phyloP scores from a whole-genome alignment of 2,888 invertebrate genomes.

The Spisula solida region DNA sequence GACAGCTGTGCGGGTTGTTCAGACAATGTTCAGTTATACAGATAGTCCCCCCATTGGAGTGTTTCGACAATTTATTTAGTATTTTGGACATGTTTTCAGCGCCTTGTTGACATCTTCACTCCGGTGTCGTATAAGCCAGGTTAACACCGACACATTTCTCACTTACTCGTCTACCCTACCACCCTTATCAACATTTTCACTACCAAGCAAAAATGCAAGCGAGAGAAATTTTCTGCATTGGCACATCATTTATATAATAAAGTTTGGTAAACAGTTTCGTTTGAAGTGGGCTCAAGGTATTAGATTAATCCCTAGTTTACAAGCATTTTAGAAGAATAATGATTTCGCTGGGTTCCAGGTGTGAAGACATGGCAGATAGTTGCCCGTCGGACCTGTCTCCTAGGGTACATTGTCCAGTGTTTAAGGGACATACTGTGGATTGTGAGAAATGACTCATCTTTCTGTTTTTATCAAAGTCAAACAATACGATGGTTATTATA shows the following conservation, averaged over 20 bases:
- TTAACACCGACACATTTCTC: conserved; percentile 54
- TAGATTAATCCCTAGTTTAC: conserved; percentile 62
- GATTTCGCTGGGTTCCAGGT: conserved; percentile 57
- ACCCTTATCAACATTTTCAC: conserved; percentile 46
- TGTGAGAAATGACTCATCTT: background rate
- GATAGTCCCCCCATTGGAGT: conserved; percentile 43
- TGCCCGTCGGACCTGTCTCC: conserved; percentile 33
- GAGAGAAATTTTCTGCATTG: conserved; percentile 54
- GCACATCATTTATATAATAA: conserved; percentile 57
- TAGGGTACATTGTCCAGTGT: conserved; percentile 19
- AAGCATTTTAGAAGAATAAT: conserved; percentile 53
- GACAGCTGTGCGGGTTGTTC: background rate
- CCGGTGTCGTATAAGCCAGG: conserved; percentile 44
- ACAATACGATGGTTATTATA: no score
- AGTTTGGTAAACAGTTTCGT: conserved; percentile 61
- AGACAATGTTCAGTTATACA: conserved; percentile 26
- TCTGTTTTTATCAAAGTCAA: background rate
- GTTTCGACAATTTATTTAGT: conserved; percentile 41
- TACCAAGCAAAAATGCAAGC: conserved; percentile 60
- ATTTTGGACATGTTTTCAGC: conserved; percentile 46
- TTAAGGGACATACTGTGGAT: background rate
- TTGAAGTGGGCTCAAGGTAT: conserved; percentile 59
- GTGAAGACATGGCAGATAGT: conserved; percentile 57
- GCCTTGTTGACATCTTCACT: conserved; percentile 53
- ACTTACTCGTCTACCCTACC: conserved; percentile 30